Evolutionary conservation across 2,113 vertebrate genomes (phyloP).

Genomic region (Amphiprion percula): DNA sequence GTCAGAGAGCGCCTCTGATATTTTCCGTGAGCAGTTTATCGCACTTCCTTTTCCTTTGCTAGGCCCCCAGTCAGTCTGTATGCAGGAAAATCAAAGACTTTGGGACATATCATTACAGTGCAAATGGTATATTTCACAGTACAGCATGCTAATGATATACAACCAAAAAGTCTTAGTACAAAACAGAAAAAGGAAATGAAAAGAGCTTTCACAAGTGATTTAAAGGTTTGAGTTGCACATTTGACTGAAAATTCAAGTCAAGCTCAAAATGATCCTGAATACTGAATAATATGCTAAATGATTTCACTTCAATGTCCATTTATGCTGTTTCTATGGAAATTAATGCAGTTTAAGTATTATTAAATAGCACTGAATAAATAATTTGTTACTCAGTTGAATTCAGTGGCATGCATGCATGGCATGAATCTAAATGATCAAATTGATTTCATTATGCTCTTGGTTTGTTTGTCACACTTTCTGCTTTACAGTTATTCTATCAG

Average conservation of each 20-base stretch:
- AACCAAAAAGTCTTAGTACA: constrained; percentile 16
- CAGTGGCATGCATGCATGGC: constrained; percentile 1
- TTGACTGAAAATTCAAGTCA: constrained; percentile 7
- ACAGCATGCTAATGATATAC: constrained; percentile 43
- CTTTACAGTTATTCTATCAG: neutral
- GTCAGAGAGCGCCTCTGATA: constrained; percentile 53
- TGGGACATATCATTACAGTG: constrained; percentile 40
- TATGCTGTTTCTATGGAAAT: constrained; percentile 9
- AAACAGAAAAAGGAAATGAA: constrained; percentile 27
- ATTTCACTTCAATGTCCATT: constrained; percentile 5
- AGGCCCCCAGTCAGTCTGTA: constrained; percentile 50
- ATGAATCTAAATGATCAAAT: constrained; percentile 24
- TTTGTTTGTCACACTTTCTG: constrained; percentile 24
- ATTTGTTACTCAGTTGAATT: constrained; percentile 27
- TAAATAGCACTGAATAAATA: constrained; percentile 25
- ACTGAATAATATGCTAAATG: constrained; percentile 12
- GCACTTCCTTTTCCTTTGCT: constrained; percentile 67
- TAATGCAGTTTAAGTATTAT: constrained; percentile 4
- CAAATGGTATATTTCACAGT: constrained; percentile 45
- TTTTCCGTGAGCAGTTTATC: constrained; percentile 70
- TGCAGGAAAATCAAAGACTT: constrained; percentile 67
- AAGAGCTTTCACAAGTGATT: constrained; percentile 15
- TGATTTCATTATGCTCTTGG: constrained; percentile 6
- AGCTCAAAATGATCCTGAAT: constrained; percentile 4
- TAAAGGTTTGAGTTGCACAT: constrained; percentile 22